A percentile compares a stretch with the other conserved stretches of the same genome.
Evolutionary conservation across 1,140 invertebrate genomes (phyloP).

Genomic region (Lutraria rhynchaena): DNA sequence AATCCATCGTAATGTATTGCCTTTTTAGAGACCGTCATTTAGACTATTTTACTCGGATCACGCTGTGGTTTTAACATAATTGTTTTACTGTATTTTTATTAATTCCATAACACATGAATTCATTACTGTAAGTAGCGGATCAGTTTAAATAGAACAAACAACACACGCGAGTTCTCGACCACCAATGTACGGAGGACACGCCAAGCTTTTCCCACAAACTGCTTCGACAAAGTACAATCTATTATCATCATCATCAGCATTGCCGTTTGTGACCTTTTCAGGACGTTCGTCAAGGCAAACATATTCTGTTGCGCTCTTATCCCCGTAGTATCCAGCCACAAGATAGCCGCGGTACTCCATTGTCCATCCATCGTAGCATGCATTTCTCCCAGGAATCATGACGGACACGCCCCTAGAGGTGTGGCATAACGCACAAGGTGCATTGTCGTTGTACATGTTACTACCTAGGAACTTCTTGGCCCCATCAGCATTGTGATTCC

Average conservation of each 20-base stretch:
- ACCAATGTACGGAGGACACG: constrained; percentile 49
- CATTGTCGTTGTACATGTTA: constrained; percentile 23
- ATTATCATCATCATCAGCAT: neutral
- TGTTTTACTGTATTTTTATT: too few relatives aligned
- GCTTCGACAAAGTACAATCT: constrained; percentile 39
- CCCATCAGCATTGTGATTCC: neutral
- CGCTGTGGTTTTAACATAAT: too few relatives aligned
- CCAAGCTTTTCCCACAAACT: constrained; percentile 13
- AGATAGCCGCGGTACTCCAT: constrained; percentile 61
- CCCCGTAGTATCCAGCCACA: neutral
- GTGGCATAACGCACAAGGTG: constrained; percentile 60
- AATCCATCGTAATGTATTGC: too few relatives aligned
- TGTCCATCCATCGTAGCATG: constrained; percentile 62
- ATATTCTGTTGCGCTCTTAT: neutral
- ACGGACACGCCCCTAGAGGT: constrained; percentile 20
- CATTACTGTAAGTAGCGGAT: too few relatives aligned
- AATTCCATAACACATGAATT: too few relatives aligned
- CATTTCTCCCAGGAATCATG: constrained; percentile 65
- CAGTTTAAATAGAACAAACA: constrained; percentile 32
- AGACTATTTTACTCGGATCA: too few relatives aligned
- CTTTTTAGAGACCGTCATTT: too few relatives aligned
- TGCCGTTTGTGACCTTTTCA: neutral
- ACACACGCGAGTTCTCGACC: constrained; percentile 28
- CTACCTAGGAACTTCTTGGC: neutral
- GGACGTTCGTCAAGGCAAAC: constrained; percentile 24